A percentile compares a stretch with the other conserved stretches of the same genome.
Conservation (phyloP, 2,888 invertebrate genomes). For the Caenorhabditis sp. region DNA sequence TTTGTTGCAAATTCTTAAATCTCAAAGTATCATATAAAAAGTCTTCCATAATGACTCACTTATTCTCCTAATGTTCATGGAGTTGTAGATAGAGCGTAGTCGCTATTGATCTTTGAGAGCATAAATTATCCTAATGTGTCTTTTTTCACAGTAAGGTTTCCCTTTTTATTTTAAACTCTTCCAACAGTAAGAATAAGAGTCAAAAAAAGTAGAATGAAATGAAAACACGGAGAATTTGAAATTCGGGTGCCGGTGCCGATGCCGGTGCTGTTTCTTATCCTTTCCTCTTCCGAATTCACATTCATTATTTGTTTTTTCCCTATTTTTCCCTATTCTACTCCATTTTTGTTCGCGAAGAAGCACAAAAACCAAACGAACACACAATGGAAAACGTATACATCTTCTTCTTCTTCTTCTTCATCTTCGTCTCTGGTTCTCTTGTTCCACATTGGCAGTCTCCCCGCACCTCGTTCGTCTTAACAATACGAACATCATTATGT, state of each 20-base stretch:
- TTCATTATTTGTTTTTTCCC: slow-evolving; percentile 28
- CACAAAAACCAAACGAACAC: slow-evolving; percentile 31
- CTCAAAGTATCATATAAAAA: too few species aligned
- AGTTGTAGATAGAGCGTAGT: not conserved
- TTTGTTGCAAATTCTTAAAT: too few species aligned
- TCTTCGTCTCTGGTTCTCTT: too few species aligned
- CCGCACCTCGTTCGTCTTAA: slow-evolving; percentile 46
- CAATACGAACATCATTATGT: slow-evolving; percentile 55
- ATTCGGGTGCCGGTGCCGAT: too few species aligned
- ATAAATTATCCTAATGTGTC: not conserved
- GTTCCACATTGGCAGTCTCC: too few species aligned
- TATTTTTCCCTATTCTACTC: slow-evolving; percentile 14
- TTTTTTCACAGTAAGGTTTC: slow-evolving; percentile 14
- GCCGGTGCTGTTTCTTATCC: slow-evolving; percentile 17
- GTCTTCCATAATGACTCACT: too few species aligned
- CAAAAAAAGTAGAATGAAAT: too few species aligned
- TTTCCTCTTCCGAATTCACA: slow-evolving; percentile 4
- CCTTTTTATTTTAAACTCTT: not conserved
- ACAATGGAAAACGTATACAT: slow-evolving; percentile 50
- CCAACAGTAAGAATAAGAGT: too few species aligned
- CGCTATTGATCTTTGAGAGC: not conserved
- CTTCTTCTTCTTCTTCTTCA: slow-evolving; percentile 3
- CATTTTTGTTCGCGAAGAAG: slow-evolving; percentile 1
- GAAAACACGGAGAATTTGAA: too few species aligned
- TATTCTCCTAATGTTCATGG: not conserved